A percentile compares a stretch with the other conserved stretches of the same genome.
phyloP scores from a whole-genome alignment of 2,113 vertebrate genomes.

The Silurus meridionalis region DNA sequence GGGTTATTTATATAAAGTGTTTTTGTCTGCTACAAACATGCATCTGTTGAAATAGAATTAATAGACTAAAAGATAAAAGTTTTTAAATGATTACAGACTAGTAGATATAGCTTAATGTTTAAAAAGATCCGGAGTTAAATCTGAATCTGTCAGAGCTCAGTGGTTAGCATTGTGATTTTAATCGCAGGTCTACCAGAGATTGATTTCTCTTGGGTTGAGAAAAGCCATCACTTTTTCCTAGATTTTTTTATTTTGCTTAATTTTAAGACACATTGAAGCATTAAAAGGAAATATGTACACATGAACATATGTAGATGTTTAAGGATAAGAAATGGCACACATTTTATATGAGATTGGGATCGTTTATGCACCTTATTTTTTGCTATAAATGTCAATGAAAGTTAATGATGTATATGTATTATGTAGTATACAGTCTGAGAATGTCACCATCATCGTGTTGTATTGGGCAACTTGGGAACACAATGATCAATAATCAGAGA shows the following conservation, averaged over 20 bases:
- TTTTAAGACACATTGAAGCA: background rate
- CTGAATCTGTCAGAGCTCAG: background rate
- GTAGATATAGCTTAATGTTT: background rate
- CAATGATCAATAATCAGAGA: background rate
- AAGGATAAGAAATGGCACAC: too few relatives aligned
- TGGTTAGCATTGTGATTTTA: background rate
- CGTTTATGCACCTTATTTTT: too few relatives aligned
- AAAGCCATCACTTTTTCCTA: background rate
- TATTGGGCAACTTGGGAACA: background rate
- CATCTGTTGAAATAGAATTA: background rate
- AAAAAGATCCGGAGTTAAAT: background rate
- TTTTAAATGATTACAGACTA: background rate
- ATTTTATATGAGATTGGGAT: too few relatives aligned
- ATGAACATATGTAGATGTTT: too few relatives aligned
- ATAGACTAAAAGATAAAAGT: background rate
- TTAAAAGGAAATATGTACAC: background rate
- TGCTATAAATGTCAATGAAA: too few relatives aligned
- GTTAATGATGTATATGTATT: background rate
- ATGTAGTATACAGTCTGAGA: background rate
- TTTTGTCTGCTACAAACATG: background rate
- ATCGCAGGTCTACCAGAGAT: background rate
- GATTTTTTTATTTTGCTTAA: background rate
- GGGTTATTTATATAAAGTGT: too few relatives aligned
- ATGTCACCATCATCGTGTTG: background rate
- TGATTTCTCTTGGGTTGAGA: background rate